Evolutionary conservation across 2,888 invertebrate genomes (phyloP).

Genomic region (Girardia tigrina): DNA sequence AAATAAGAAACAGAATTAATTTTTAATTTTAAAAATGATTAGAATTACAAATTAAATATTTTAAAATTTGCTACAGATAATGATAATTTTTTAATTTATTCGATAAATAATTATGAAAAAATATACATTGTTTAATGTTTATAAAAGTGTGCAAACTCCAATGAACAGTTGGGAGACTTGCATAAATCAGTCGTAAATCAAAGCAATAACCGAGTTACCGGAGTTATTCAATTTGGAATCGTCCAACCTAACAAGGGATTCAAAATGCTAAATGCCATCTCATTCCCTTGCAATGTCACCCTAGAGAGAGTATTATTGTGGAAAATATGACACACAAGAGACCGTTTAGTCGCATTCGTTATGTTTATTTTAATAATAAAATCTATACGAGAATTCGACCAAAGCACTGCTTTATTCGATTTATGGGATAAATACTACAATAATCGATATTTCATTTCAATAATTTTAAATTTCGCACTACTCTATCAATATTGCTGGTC

Average conservation of each 20-base stretch:
- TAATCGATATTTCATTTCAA: not conserved
- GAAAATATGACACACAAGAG: conserved; percentile 17
- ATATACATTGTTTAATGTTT: not conserved
- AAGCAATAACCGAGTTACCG: conserved; percentile 6
- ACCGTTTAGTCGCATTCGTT: conserved; percentile 7
- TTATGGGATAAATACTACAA: not conserved
- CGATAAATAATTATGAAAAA: no score
- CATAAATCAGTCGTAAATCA: conserved; percentile 17
- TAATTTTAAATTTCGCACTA: conserved; percentile 13
- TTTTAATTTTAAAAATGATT: no score
- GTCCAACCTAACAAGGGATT: not conserved
- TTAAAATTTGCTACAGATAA: no score
- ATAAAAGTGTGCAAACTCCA: conserved; percentile 23
- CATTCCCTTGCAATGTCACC: conserved; percentile 12
- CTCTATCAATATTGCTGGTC: conserved; percentile 17
- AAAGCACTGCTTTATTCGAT: not conserved
- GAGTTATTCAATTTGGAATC: conserved; percentile 23
- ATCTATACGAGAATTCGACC: not conserved
- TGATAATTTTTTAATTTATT: no score
- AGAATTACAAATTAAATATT: no score
- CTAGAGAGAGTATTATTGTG: conserved; percentile 13
- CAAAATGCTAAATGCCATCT: conserved; percentile 23
- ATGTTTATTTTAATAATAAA: conserved; percentile 9
- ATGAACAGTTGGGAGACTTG: conserved; percentile 6
- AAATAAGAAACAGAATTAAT: no score